Evolutionary conservation across 2,113 vertebrate species (phyloP), one percentile per base, ranked within the genome.

Genomic region (Fregata magnificens): DNA sequence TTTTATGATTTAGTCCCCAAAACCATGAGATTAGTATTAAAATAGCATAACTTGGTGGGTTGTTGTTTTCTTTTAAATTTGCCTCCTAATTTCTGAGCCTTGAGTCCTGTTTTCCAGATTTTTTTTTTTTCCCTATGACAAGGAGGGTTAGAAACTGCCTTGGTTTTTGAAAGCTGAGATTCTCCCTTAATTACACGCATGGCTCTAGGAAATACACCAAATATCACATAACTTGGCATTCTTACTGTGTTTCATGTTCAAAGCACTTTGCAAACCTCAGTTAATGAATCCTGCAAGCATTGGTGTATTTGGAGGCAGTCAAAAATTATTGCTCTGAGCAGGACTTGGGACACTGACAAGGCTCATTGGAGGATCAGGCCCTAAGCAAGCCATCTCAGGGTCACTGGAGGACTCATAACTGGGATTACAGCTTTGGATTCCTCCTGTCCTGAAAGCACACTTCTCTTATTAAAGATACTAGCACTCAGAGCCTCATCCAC

Each of bases 191-290:
- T 83, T 93, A 67, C 62, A 87, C n/a, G 24, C n/a, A 42, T 70
- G 70, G 66, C 50, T 95, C 21, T 93, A 88, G 84, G 84, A 96
- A 93, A 86, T 78, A 86, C 58, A 95, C 26, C 70, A 90, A 95
- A 91, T 73, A 76, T 73, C 93, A 58, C 58, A 91, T 77, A 85
- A 88, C 59, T 67, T 94, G 78, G 74, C 74, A 74, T 81, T 91
- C 63, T 77, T 62, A 63, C 22, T 1, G 6, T 47, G 58, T 89
- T 93, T 89, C 38, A 42, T 34, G 77, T 82, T 87, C 86, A 91
- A 95, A 96, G 74, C 53, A 74, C 63, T 80, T 88, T 81, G 58
- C 38, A 88, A 92, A 90, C 63, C 42, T 88, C 67, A 78, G 24
- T 71, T 86, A 91, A 90, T 72, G 55, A 78, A 71, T 88, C 26